Evolutionary conservation across 2,797 vertebrate genomes (phyloP), one percentile per base, ranked within the genome.

Genomic region (Micrastur ruficollis): DNA sequence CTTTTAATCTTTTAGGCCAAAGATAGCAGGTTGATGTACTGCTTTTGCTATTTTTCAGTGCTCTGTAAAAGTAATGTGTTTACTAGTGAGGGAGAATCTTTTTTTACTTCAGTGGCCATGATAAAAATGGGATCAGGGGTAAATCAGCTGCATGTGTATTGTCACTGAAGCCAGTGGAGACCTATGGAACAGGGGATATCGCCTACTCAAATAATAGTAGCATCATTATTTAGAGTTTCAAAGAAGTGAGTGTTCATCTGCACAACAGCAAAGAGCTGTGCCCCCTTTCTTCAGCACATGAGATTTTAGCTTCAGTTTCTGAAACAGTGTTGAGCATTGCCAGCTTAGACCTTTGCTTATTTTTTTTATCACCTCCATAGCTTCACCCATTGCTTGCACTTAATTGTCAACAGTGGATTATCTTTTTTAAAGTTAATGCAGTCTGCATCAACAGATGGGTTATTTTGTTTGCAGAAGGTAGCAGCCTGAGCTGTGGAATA

Each of bases 391-490:
- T 58, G 42, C 68, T 91, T 67, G 80, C 75, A 25, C 46, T 71
- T 85, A 34, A 34, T 2, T 81, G 72, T 89, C 76, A 95, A 14
- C 40, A 53, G 66, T 32, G 1, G 68, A 49, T 97, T 90, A 52
- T 84, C 65, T 95, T 61, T 46, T 84, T 75, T 86, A 62, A 63
- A 59, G 82, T 90, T 89, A 74, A 17, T 63, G 46, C 22, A 67
- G 61, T 25, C 68, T 92, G 67, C 66, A 81, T 59, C 75, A 66
- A 75, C 81, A 80, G 56, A 59, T 10, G 21, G 58, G 56, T 25
- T 80, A 38, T 40, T 93, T 76, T 70, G 44, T 94, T 95, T 95
- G 76, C 76, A 61, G 58, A 86, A 71, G 65, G 79, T 86, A 82
- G 76, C 56, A 78, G 31, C 71, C 71, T 66, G 53, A 86, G 67